Percentiles rank a stretch among this genome's conserved stretches.
Evolutionary conservation across 2,797 vertebrate species (phyloP).

Genomic region (Danio choprae): DNA sequence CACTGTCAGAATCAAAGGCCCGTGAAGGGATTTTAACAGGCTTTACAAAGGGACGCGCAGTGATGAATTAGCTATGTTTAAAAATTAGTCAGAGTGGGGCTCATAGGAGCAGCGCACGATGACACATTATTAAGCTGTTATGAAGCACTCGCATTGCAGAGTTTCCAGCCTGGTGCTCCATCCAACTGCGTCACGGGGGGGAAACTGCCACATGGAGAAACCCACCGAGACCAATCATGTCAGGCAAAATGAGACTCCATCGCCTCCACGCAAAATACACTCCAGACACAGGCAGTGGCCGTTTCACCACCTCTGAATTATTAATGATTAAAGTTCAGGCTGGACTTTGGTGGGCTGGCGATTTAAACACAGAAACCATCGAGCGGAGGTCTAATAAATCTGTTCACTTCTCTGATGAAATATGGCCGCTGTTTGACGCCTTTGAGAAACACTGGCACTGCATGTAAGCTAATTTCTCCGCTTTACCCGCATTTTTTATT

Average conservation of each 20-base stretch:
- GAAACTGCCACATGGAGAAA: constrained; percentile 55
- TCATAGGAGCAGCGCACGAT: constrained; percentile 58
- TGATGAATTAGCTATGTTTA: constrained; percentile 65
- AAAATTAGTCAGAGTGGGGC: constrained; percentile 60
- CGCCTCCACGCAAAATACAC: constrained; percentile 18
- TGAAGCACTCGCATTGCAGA: constrained; percentile 51
- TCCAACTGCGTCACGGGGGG: constrained; percentile 51
- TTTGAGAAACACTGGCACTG: constrained; percentile 63
- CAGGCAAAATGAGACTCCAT: constrained; percentile 61
- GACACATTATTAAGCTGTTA: constrained; percentile 68
- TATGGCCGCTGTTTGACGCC: constrained; percentile 60
- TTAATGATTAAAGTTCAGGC: constrained; percentile 69
- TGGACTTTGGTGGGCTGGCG: constrained; percentile 55
- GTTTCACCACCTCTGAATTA: constrained; percentile 57
- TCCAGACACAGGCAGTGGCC: constrained; percentile 26
- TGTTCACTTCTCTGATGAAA: constrained; percentile 60
- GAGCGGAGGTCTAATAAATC: constrained; percentile 66
- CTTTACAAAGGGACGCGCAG: constrained; percentile 49
- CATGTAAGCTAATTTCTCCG: constrained; percentile 67
- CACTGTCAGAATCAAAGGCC: constrained; percentile 35
- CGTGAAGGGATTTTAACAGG: constrained; percentile 43
- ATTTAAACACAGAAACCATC: constrained; percentile 71
- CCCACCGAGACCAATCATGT: constrained; percentile 67
- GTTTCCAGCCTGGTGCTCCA: constrained; percentile 50
- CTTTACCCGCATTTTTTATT: constrained; percentile 63